Evolutionary conservation across 2,113 vertebrate species (phyloP).

Genomic region (Eleginops maclovinus): DNA sequence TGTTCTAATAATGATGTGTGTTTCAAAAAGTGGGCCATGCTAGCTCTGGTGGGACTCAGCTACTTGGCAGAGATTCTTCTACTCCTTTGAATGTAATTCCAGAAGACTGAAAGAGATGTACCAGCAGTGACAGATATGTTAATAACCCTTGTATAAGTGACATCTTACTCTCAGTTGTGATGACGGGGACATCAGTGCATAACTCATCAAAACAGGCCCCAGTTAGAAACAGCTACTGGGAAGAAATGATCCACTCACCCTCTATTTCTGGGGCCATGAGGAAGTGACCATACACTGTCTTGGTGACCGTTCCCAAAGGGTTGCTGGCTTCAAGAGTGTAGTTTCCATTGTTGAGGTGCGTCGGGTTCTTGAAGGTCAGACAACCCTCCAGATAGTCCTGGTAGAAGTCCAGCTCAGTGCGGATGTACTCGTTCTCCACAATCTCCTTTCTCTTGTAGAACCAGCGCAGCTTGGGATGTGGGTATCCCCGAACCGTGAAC

Average conservation of each 20-base stretch:
- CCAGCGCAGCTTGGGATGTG: constrained; percentile 93
- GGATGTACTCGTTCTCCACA: constrained; percentile 88
- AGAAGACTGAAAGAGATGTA: background rate
- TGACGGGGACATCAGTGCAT: background rate
- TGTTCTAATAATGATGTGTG: background rate
- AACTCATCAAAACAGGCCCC: constrained; percentile 11
- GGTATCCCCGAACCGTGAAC: constrained; percentile 94
- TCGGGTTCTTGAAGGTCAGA: constrained; percentile 94
- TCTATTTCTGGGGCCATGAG: constrained; percentile 85
- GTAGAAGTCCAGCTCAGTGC: constrained; percentile 90
- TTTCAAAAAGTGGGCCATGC: constrained; percentile 9
- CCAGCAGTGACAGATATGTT: constrained; percentile 26
- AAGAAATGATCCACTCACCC: constrained; percentile 52
- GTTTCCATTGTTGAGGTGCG: constrained; percentile 97
- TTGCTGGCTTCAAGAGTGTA: constrained; percentile 96
- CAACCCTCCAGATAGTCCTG: constrained; percentile 94
- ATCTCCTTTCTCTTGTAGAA: constrained; percentile 90
- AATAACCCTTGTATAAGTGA: background rate
- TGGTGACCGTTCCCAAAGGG: constrained; percentile 89
- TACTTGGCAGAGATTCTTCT: constrained; percentile 26
- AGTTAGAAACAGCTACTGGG: background rate
- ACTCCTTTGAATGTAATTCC: constrained; percentile 33
- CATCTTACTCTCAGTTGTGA: background rate
- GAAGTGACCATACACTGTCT: constrained; percentile 95
- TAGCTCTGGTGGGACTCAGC: constrained; percentile 25